A percentile compares a stretch with the other conserved stretches of the same genome.
These are phyloP conservation scores for Drosophila merina DNA, from an alignment of 2,888 invertebrate genomes.

Conservation along the genomic window DNA sequence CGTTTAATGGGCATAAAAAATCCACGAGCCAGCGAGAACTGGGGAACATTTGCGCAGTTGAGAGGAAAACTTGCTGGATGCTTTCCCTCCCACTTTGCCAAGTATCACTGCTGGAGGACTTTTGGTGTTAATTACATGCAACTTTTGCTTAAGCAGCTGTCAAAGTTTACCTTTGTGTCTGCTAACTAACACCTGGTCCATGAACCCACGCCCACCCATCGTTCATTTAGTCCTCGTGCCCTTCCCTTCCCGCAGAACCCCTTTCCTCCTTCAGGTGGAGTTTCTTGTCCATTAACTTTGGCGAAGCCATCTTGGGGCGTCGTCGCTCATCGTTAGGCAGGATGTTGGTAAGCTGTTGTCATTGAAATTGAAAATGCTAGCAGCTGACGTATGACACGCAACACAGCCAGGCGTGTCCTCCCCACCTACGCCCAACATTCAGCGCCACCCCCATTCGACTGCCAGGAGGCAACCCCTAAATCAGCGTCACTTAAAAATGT, in stretches of 20 bases:
- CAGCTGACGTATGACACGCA: conserved; percentile 77
- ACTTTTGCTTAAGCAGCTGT: conserved; percentile 62
- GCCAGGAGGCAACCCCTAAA: conserved; percentile 57
- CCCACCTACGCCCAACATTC: conserved; percentile 1
- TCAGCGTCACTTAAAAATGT: conserved; percentile 77
- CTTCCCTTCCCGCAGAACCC: neutral
- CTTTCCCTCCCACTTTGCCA: conserved; percentile 3
- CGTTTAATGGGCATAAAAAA: conserved; percentile 69
- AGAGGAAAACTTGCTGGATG: neutral
- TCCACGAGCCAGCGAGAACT: conserved; percentile 15
- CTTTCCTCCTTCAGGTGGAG: conserved; percentile 16
- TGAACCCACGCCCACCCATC: conserved; percentile 19
- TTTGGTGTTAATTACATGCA: conserved; percentile 74
- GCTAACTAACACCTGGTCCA: conserved; percentile 49
- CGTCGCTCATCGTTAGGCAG: conserved; percentile 56
- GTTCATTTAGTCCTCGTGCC: conserved; percentile 7
- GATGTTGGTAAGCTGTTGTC: conserved; percentile 73
- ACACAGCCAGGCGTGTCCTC: conserved; percentile 22
- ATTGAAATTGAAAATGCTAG: conserved; percentile 75
- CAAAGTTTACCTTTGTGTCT: conserved; percentile 55
- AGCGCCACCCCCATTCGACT: neutral
- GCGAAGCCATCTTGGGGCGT: conserved; percentile 24
- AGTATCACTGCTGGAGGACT: conserved; percentile 55
- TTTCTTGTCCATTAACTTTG: conserved; percentile 77
- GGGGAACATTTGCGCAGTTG: conserved; percentile 16